These are phyloP conservation scores for Ectropis crepuscularia DNA, from an alignment of 2,888 invertebrate species.

Conservation along the genomic window DNA sequence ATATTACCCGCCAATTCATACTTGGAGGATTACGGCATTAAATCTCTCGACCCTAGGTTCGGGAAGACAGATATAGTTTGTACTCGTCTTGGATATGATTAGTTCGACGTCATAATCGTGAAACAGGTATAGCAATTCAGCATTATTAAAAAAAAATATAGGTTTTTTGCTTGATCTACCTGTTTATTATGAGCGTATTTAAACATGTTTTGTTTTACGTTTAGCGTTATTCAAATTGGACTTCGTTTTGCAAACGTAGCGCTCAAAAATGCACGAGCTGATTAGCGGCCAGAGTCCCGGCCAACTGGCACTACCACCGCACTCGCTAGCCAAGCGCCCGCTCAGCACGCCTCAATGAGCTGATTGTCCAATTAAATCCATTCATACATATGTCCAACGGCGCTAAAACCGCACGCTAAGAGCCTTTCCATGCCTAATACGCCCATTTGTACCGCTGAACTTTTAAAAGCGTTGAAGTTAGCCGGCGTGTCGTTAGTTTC, in stretches of 20 bases:
- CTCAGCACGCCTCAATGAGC: slow-evolving; percentile 74
- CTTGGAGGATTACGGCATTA: no score
- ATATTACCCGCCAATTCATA: no score
- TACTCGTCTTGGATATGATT: no score
- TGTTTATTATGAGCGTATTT: no score
- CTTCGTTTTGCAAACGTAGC: slow-evolving; percentile 41
- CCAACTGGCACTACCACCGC: slow-evolving; percentile 74
- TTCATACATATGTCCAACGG: slow-evolving; percentile 68
- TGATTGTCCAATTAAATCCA: slow-evolving; percentile 79
- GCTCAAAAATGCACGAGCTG: slow-evolving; percentile 60
- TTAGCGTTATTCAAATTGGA: slow-evolving; percentile 11
- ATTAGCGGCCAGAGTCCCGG: slow-evolving; percentile 65
- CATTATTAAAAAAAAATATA: no score
- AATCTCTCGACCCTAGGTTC: no score
- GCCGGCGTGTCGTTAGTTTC: slow-evolving; percentile 40
- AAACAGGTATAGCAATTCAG: no score
- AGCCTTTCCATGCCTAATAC: slow-evolving; percentile 65
- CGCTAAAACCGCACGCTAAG: slow-evolving; percentile 61
- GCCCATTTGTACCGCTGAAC: slow-evolving; percentile 58
- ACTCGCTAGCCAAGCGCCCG: slow-evolving; percentile 69
- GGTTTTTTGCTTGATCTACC: no score
- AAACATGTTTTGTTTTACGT: not conserved
- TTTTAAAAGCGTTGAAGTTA: slow-evolving; percentile 55
- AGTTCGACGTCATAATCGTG: no score
- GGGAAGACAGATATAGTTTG: no score